Evolutionary conservation across 2,888 invertebrate genomes (phyloP), one percentile per base, ranked within the genome.

Genomic region (Minunthozetes semirufus): DNA sequence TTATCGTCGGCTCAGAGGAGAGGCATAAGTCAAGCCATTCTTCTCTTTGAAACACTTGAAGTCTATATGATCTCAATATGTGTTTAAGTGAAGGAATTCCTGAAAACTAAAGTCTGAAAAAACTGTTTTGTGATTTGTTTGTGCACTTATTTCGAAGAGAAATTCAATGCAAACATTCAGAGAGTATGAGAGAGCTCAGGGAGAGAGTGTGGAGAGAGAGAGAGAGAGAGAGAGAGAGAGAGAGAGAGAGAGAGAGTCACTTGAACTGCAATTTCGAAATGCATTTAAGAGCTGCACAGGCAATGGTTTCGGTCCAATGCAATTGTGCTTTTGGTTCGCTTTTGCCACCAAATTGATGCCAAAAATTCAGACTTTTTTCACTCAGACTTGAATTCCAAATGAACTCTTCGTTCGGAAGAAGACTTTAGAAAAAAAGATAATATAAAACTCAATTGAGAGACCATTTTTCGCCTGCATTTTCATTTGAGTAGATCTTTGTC

Each of bases 241-340:
- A 48, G 13, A 48, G n/a, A 48, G 17, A 48, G 48, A 48, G 17
- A 48, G 48, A 48, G 13, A 48, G 13, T 48, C 3, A 48, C 17
- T 17, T 17, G 17, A 48, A 48, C 48, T 17, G 48, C 8, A 48
- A 48, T 33, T 33, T 33, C 33, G 33, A 48, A 48, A 48, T 48
- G 48, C 48, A 48, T 48, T 48, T 48, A 63, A 33, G 33, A 33
- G 33, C 9, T 33, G 33, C 33, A 33, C 33, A 33, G 15, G 63
- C 15, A 27, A 56, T 56, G 56, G 63, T 63, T 63, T 63, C 33
- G 63, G 63, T 63, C 29, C 33, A 63, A 63, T 63, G 63, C 63
- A 63, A 63, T 13, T 59, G 59, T 27, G 48, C 56, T 56, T n/a
- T 9, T 22, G 56, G 19, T 22, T n/a, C 19, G 56, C n/a, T 50